phyloP scores from a whole-genome alignment of 2,888 invertebrate genomes.

The Lacanobia wlatinum region DNA sequence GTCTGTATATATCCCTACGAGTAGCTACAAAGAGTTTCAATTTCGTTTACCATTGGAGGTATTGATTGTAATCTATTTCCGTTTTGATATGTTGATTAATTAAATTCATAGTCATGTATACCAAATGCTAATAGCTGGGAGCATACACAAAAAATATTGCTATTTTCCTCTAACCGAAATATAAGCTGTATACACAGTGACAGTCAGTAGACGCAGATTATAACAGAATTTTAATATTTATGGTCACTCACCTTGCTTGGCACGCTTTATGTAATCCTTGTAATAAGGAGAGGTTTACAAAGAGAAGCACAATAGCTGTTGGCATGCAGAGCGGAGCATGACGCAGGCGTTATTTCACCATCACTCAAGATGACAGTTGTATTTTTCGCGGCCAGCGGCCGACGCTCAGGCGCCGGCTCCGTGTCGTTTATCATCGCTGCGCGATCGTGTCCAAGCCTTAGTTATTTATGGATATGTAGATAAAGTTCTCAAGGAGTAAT shows the following conservation, averaged over 20 bases:
- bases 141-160: slow-evolving; percentile 4
- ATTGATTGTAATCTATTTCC: slow-evolving; percentile 5
- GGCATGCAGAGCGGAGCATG: slow-evolving; percentile 87
- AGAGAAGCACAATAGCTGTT: slow-evolving; percentile 84
- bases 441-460: slow-evolving; percentile 80
- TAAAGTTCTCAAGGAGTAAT: slow-evolving; percentile 59
- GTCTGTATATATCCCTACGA: not conserved
- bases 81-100: not conserved
- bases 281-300: slow-evolving; percentile 83
- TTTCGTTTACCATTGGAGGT: not conserved
- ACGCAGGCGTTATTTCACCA: slow-evolving; percentile 88
- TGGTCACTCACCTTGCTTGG: slow-evolving; percentile 72
- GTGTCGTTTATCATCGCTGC: slow-evolving; percentile 88
- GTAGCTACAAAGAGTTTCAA: not conserved
- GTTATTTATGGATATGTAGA: slow-evolving; percentile 81
- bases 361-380: slow-evolving; percentile 90
- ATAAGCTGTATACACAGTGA: slow-evolving; percentile 5
- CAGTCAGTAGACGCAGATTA: slow-evolving; percentile 26
- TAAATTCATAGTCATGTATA: not conserved
- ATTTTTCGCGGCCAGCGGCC: slow-evolving; percentile 89
- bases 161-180: not conserved
- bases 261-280: slow-evolving; percentile 79
- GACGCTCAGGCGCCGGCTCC: slow-evolving; percentile 85
- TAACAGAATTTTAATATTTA: slow-evolving; percentile 61
- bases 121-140: not conserved